Percentiles rank a stretch among this genome's conserved stretches.
phyloP scores from a whole-genome alignment of 2,888 invertebrate genomes.

The Coleophora flavipennella region DNA sequence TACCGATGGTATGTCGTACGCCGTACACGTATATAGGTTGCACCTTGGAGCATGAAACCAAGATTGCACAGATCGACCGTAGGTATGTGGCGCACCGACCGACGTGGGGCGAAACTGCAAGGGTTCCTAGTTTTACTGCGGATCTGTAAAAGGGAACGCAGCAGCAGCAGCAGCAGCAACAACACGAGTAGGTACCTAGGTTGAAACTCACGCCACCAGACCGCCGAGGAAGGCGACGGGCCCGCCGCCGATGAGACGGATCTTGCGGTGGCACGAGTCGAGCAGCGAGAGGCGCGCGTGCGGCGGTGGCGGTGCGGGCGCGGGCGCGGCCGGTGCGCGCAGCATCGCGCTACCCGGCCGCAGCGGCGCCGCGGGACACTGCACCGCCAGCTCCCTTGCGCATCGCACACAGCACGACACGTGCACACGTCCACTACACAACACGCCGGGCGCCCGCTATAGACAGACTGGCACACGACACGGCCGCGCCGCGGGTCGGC shows the following conservation, averaged over 20 bases:
- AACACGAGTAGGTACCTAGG: not conserved
- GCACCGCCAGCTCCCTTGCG: slow-evolving; percentile 16
- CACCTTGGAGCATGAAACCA: too few species aligned
- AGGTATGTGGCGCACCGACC: too few species aligned
- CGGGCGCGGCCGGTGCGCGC: slow-evolving; percentile 25
- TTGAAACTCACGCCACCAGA: slow-evolving; percentile 78
- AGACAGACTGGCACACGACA: too few species aligned
- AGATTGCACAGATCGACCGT: too few species aligned
- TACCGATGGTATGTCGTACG: too few species aligned
- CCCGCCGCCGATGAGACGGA: slow-evolving; percentile 78
- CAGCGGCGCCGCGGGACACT: slow-evolving; percentile 13
- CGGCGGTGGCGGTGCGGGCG: slow-evolving; percentile 53
- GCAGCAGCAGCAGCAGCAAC: too few species aligned
- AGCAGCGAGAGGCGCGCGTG: slow-evolving; percentile 76
- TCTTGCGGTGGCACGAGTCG: slow-evolving; percentile 82
- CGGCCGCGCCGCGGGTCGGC: slow-evolving; percentile 23
- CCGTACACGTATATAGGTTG: too few species aligned
- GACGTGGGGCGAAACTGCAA: too few species aligned
- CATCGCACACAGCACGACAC: slow-evolving; percentile 19
- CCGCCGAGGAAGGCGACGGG: slow-evolving; percentile 78
- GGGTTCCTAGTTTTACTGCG: too few species aligned
- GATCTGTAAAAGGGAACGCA: too few species aligned
- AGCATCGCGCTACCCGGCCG: too few species aligned
- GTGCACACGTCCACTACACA: slow-evolving; percentile 18
- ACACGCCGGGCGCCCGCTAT: slow-evolving; percentile 47